Base-by-base conservation (phyloP, 2,888 invertebrate species). In the Ormyrus labotus region DNA sequence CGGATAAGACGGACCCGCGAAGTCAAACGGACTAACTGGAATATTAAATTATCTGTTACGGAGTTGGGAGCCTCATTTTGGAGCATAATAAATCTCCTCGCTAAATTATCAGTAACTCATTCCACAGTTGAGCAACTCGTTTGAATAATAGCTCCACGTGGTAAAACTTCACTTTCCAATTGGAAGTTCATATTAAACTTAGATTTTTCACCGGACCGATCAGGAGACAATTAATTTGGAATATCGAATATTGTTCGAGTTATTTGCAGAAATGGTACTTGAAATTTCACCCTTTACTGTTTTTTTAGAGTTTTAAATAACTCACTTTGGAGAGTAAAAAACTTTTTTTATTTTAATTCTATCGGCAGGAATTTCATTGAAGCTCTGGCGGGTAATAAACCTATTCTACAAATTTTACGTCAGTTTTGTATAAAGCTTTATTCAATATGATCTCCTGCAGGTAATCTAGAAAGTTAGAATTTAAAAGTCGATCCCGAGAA, bases 1-100 rank as follows among this genome's bases (percentile, higher is more conserved):
- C 19, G 5, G 67, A 65, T 65, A 80, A 80, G 80, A 73, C 48
- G 45, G n/a, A 68, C 7, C 45, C 47, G 13, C 58, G 45, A 13
- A 53, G 45, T 64, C 60, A 64, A 69, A 79, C 63, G 67, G 60
- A 73, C 61, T 57, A 53, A 51, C 47, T 9, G 5, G 65, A 71
- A 71, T 75, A 75, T 75, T 65, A 70, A 75, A 75, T 80, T 80
- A 70, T 64, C 48, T 53, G 47, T 34, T n/a, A 50, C n/a, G 6
- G 53, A 19, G 47, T 13, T 55, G 57, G 10, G 50, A 10, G 19
- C 7, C 7, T 48, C 7, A 50, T 11, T 70, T 72, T 47, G 51
- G 51, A 60, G 13, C 6, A 60, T 13, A 72, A 78, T 78, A 55
- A 65, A 67, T 72, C 58, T 78, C 19, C 50, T 6, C 11, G 58